Conservation (phyloP, 2,797 vertebrate species). For the Anableps anableps region DNA sequence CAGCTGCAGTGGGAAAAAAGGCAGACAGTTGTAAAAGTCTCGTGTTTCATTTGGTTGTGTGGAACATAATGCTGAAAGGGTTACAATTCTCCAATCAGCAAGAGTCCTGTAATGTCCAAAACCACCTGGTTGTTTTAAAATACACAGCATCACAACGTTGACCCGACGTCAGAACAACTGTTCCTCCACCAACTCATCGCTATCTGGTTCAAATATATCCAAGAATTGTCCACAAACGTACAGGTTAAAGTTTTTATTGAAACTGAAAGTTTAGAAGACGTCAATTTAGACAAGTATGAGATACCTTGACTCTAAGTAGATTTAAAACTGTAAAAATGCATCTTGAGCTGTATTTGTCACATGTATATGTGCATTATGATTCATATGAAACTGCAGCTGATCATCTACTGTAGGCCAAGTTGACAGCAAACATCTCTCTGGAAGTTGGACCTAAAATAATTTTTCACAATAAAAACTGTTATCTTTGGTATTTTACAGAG, state of each 20-base stretch:
- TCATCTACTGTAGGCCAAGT: neutral
- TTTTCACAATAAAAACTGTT: neutral
- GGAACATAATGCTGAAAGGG: neutral
- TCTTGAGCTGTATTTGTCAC: too few species aligned
- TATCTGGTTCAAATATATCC: neutral
- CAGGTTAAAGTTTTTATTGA: too few species aligned
- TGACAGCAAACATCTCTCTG: neutral
- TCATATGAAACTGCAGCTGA: too few species aligned
- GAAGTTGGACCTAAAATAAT: neutral
- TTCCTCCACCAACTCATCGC: neutral
- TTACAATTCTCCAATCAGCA: neutral
- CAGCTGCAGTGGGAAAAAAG: neutral
- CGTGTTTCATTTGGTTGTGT: too few species aligned
- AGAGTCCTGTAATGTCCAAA: too few species aligned
- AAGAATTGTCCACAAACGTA: neutral
- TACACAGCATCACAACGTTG: neutral
- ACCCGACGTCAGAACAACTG: neutral
- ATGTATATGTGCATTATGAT: too few species aligned
- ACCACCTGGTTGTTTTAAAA: neutral
- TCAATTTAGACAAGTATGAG: too few species aligned
- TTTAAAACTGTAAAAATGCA: too few species aligned
- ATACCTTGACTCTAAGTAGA: too few species aligned
- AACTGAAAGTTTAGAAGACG: too few species aligned
- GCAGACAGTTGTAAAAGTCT: neutral
- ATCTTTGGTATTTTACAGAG: neutral